phyloP scores from a whole-genome alignment of 2,113 vertebrate species.

The Puffinus mauretanicus region DNA sequence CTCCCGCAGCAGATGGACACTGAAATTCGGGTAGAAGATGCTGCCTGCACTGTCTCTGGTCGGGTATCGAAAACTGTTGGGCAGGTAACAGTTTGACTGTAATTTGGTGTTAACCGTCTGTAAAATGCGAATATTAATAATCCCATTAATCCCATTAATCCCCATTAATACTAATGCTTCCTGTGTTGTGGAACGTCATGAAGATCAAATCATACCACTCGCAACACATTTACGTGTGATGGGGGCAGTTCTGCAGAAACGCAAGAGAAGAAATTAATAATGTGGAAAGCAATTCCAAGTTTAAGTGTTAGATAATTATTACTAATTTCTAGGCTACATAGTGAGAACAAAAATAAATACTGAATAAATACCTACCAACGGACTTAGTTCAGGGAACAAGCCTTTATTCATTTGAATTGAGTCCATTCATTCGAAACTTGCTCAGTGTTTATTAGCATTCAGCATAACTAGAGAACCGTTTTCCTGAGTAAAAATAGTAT shows the following conservation, averaged over 20 bases:
- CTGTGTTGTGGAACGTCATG: neutral
- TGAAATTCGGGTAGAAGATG: neutral
- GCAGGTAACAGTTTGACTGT: neutral
- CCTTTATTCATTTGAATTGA: neutral
- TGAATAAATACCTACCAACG: neutral
- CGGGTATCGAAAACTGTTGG: neutral
- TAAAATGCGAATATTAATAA: slow-evolving; percentile 9
- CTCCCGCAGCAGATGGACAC: neutral
- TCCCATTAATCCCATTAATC: slow-evolving; percentile 5
- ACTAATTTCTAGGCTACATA: neutral
- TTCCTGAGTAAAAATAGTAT: neutral
- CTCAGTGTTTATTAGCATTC: fast-evolving
- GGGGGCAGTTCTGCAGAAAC: neutral
- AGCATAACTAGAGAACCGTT: fast-evolving
- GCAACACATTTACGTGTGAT: fast-evolving
- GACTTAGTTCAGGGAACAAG: neutral
- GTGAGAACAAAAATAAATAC: neutral
- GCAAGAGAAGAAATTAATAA: neutral
- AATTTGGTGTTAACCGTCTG: neutral
- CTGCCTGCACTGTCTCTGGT: neutral
- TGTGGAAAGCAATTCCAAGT: neutral
- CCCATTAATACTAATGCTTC: neutral
- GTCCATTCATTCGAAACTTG: fast-evolving
- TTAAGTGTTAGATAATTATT: neutral
- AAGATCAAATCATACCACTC: neutral